Evolutionary conservation across 2,113 vertebrate genomes (phyloP), one percentile per base, ranked within the genome.

Genomic region (Lagopus muta): DNA sequence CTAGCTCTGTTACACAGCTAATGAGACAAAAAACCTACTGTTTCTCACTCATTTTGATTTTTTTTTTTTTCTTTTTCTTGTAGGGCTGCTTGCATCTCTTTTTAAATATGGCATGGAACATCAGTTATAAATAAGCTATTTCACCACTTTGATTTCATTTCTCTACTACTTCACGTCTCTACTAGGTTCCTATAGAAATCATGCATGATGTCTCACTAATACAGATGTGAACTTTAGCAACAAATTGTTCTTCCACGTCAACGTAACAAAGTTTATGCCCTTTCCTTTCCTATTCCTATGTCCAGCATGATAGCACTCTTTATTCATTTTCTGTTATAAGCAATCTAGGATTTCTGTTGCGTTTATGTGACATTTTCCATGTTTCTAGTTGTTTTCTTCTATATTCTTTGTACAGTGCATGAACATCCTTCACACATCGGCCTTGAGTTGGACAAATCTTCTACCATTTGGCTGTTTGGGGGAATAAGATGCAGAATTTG

Each of bases 271-370:
- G 4, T 3, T 38, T 61, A 50, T 42, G 19, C 10, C 21, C 13
- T 75, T 38, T 40, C 61, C 16, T 40, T 64, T 54, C 13, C 25
- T 36, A 7, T 64, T 72, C n/a, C 47, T 55, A 15, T 58, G 25
- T 36, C n/a, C 71, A 78, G 0, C 13, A 25, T 24, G 22, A 30
- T 4, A 48, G 22, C 8, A 20, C 0, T 2, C 4, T 8, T 71
- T 58, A 3, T 43, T n/a, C 3, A 10, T 82, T 52, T 89, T 66
- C 22, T 58, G 1, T 36, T 64, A 45, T 3, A 80, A 64, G 8
- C 3, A 82, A 21, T 36, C 18, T 21, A 79, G 13, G 11, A 6
- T 82, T 82, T 75, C 15, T 27, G 52, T 48, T 74, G 24, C 13
- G 42, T 54, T 89, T 78, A 50, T 15, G 16, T 50, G 34, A 87